These are phyloP conservation scores for Rhynchomys soricoides DNA, from an alignment of 2,113 vertebrate species.

Conservation along the genomic window DNA sequence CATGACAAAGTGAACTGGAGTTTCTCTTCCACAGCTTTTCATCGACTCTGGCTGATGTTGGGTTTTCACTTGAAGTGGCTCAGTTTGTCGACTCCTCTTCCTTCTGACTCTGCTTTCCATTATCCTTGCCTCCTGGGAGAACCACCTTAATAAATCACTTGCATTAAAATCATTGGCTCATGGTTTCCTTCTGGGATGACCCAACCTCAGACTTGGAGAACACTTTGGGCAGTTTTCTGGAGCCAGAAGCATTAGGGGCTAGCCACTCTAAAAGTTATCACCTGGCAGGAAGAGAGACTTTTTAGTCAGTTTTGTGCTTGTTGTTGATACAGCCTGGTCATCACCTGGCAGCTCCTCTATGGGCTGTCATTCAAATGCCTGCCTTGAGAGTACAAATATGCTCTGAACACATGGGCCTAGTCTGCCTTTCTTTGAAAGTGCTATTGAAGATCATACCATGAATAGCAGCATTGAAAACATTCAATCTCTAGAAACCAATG, in stretches of 20 bases:
- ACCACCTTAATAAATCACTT: conserved; percentile 48
- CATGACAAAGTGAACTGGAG: not conserved
- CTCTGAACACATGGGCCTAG: not conserved
- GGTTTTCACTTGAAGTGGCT: not conserved
- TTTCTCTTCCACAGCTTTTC: not conserved
- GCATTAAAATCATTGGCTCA: conserved; percentile 37
- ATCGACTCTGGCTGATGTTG: not conserved
- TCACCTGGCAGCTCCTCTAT: not conserved
- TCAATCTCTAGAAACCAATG: not conserved
- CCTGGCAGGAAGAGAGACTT: not conserved
- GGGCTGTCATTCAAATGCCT: not conserved
- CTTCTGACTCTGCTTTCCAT: not conserved
- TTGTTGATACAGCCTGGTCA: conserved; percentile 38
- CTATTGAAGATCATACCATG: not conserved
- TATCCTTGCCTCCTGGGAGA: conserved; percentile 9
- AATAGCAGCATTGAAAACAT: not conserved
- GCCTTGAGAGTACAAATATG: not conserved
- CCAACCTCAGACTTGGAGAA: conserved; percentile 16
- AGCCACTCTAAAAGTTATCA: conserved; percentile 30
- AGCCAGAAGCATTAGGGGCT: not conserved
- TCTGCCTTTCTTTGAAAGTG: not conserved
- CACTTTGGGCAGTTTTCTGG: conserved; percentile 27
- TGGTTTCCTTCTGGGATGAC: conserved; percentile 45
- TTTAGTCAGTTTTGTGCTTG: not conserved
- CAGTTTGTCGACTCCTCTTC: conserved; percentile 11